Conservation (phyloP, 2,797 vertebrate genomes). For the Hypotaenidia okinawae region DNA sequence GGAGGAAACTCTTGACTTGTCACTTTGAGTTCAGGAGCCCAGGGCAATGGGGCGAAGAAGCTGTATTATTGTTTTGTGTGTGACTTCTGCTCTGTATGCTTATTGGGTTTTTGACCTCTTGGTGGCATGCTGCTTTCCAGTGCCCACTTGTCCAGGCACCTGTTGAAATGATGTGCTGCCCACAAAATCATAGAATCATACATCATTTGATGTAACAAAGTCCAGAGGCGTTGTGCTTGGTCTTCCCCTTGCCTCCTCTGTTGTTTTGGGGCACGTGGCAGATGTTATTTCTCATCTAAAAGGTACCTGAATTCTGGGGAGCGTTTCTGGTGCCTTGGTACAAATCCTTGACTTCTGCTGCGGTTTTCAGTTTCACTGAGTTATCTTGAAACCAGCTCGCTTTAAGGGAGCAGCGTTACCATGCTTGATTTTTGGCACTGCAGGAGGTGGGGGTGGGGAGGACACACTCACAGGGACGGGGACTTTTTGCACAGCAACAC, state of each 20-base stretch:
- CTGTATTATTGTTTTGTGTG: not conserved
- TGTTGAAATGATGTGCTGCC: not conserved
- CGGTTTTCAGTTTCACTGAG: not conserved
- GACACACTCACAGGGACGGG: not conserved
- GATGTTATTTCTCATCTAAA: not conserved
- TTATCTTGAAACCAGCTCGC: not conserved
- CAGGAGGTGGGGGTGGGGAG: not conserved
- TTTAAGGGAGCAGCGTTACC: not conserved
- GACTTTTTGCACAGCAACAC: not conserved
- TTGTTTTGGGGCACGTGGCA: fast-evolving
- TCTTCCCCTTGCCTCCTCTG: not conserved
- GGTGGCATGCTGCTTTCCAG: not conserved
- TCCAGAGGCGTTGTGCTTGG: not conserved
- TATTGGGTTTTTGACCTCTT: not conserved
- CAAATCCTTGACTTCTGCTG: not conserved
- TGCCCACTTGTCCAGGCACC: not conserved
- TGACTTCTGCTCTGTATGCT: fast-evolving
- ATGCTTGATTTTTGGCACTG: not conserved
- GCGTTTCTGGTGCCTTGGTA: not conserved
- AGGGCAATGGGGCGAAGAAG: not conserved
- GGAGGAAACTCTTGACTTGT: not conserved
- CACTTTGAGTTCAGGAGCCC: not conserved
- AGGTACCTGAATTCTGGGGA: not conserved
- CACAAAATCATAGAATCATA: too few relatives aligned
- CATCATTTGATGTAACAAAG: not conserved